Conservation (phyloP, 2,797 vertebrate genomes). For the Molossus molossus region DNA sequence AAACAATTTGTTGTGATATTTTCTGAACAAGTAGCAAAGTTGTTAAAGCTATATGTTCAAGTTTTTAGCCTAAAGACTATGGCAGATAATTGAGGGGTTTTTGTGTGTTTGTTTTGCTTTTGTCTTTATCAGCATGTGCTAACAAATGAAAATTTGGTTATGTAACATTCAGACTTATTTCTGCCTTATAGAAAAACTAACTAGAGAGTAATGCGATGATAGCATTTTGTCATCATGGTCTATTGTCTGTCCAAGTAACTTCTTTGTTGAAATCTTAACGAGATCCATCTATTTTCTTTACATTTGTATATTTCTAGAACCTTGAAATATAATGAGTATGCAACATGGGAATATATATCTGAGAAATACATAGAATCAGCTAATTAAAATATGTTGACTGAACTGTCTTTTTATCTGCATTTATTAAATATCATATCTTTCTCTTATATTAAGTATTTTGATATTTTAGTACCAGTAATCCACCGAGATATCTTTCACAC, state of each 20-base stretch:
- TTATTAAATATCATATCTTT: conserved; percentile 48
- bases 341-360: not conserved
- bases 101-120: conserved; percentile 32
- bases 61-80: conserved; percentile 72
- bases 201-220: not conserved
- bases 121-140: not conserved
- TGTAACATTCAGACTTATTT: not conserved
- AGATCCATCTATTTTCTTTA: not conserved
- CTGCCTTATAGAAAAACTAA: not conserved
- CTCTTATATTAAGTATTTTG: not conserved
- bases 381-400: not conserved
- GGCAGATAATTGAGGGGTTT: conserved; percentile 57
- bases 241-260: not conserved
- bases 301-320: not conserved
- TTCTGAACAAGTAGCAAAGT: not conserved
- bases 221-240: not conserved
- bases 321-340: not conserved
- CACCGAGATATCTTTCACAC: not conserved
- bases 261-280: not conserved
- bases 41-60: conserved; percentile 49
- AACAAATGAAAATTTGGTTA: not conserved
- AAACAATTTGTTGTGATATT: not conserved
- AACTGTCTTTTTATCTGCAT: not conserved
- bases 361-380: not conserved
- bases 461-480: not conserved